Conservation (phyloP, 1,140 invertebrate genomes). For the Bathynomus jamesi region DNA sequence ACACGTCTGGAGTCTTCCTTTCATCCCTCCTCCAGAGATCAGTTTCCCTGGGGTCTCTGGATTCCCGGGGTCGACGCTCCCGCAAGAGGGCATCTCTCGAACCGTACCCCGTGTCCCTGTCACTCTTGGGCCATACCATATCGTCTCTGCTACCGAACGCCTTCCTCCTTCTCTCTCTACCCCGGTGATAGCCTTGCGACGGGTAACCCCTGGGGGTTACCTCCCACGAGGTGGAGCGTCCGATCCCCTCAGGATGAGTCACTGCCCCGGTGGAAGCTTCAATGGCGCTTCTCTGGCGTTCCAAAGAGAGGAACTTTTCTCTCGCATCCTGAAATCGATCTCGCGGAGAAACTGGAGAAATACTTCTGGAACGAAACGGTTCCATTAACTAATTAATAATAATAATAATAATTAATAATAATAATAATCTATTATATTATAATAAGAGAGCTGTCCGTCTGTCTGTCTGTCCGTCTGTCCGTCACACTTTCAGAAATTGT, state of each 20-base stretch:
- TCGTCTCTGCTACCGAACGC: slow-evolving; percentile 14
- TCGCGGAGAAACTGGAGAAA: slow-evolving; percentile 24
- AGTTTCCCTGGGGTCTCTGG: slow-evolving; percentile 25
- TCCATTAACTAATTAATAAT: neutral
- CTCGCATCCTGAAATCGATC: slow-evolving; percentile 29
- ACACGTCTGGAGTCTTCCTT: slow-evolving; percentile 21
- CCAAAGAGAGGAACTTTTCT: slow-evolving; percentile 25
- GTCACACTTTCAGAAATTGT: no score
- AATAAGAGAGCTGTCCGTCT: no score
- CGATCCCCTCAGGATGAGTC: slow-evolving; percentile 4
- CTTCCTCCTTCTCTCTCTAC: neutral
- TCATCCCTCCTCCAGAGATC: slow-evolving; percentile 25
- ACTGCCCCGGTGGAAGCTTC: neutral
- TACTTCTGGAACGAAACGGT: slow-evolving; percentile 17
- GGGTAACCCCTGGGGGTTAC: slow-evolving; percentile 5
- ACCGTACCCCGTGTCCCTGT: slow-evolving; percentile 29
- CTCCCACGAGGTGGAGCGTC: slow-evolving; percentile 18
- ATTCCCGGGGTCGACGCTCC: slow-evolving; percentile 20
- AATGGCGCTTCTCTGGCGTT: slow-evolving; percentile 19
- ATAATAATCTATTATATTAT: no score
- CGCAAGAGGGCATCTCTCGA: slow-evolving; percentile 23
- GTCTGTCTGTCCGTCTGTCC: no score
- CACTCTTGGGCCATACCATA: slow-evolving; percentile 21
- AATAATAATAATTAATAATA: no score
- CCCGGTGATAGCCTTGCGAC: neutral